Evolutionary conservation across 2,113 vertebrate genomes (phyloP), one percentile per base, ranked within the genome.

Genomic region (Gadus macrocephalus): DNA sequence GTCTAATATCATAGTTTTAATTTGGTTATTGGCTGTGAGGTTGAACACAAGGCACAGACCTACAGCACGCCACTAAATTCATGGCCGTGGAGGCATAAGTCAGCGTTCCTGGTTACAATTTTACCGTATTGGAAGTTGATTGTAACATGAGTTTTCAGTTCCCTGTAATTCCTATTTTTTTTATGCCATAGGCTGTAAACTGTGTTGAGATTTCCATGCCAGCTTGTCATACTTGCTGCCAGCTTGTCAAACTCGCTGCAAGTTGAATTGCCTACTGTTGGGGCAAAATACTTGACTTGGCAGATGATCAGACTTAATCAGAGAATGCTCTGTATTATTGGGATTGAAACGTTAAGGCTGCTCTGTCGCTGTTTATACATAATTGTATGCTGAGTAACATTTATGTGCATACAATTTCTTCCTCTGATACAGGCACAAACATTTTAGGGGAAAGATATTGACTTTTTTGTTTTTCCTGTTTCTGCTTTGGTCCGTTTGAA

Each of bases 311-410:
- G 69, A 53, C 64, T 66, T 62, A 66, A 65, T 12, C 75, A 69
- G 31, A 1, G 22, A 68, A 64, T 69, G 72, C 65, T 71, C 60
- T 65, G 80, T 79, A 80, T 77, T 86, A 71, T 77, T 69, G 72
- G 69, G 69, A 70, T 82, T 68, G 73, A 53, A 85, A 89, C 89
- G 89, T 86, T 88, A 89, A 71, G 56, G 62, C 66, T 83, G 62
- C 60, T 76, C n/a, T 71, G 75, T 83, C 78, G 61, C 68, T 66
- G 68, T 77, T 75, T 68, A 73, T 69, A 76, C 64, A 28, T 61
- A 35, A 66, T 70, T 76, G 79, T 81, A 72, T 65, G 74, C 75
- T 55, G 70, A 73, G 19, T 58, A 25, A 27, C 62, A 66, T 61
- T 27, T 62, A 4, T 49, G 42, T 49, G 42, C 42, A 14, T 49